Percentiles rank a stretch among this genome's conserved stretches.
These are phyloP conservation scores for Salvelinus alpinus DNA, from an alignment of 2,113 vertebrate genomes.

Conservation along the genomic window DNA sequence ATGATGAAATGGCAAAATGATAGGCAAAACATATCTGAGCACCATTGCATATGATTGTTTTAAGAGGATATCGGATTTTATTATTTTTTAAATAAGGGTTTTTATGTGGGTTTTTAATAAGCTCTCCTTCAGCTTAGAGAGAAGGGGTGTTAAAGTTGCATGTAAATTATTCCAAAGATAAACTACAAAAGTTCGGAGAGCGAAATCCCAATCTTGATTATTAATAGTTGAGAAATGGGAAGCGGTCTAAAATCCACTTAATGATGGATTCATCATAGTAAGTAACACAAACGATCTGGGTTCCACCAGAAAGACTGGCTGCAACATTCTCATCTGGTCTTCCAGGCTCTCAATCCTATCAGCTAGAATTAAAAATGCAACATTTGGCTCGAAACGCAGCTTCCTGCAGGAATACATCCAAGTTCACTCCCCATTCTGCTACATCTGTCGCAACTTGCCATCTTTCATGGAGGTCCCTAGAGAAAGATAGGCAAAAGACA, in stretches of 20 bases:
- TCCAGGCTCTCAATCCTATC: conserved; percentile 34
- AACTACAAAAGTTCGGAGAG: background rate
- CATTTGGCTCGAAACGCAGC: conserved; percentile 48
- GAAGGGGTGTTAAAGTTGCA: too few relatives aligned
- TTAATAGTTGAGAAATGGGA: conserved; percentile 12
- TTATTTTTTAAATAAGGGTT: too few relatives aligned
- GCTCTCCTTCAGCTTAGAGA: too few relatives aligned
- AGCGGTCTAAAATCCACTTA: conserved; percentile 4
- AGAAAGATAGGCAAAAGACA: conserved; percentile 19
- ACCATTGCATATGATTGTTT: too few relatives aligned
- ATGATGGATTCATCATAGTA: conserved; percentile 12
- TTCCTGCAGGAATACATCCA: conserved; percentile 55
- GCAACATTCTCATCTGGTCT: conserved; percentile 27
- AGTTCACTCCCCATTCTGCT: conserved; percentile 49
- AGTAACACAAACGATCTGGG: background rate
- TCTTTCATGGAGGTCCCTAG: conserved; percentile 50
- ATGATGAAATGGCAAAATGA: too few relatives aligned
- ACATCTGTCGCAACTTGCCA: conserved; percentile 59
- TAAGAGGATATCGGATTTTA: too few relatives aligned
- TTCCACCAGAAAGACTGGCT: background rate
- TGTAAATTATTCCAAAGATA: too few relatives aligned
- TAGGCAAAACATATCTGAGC: too few relatives aligned
- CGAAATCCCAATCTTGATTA: background rate
- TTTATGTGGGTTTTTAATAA: too few relatives aligned
- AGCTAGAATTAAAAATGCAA: conserved; percentile 67